Evolutionary conservation across 1,140 invertebrate genomes (phyloP).

Genomic region (Melipona quadrifasciata): DNA sequence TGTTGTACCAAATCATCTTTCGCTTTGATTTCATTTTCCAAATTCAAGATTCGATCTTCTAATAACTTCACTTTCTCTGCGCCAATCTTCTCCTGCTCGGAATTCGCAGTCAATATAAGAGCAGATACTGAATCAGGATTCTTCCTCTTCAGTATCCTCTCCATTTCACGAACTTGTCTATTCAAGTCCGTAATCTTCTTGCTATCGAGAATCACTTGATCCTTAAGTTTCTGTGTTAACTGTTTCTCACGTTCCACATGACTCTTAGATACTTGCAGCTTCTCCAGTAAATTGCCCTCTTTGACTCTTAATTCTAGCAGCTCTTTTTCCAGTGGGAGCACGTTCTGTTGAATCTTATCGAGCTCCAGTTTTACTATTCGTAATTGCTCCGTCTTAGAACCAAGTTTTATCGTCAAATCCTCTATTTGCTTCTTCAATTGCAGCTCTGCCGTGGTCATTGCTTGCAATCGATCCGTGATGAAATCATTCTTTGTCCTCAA

Average conservation of each 20-base stretch:
- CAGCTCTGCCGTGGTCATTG: slow-evolving; percentile 74
- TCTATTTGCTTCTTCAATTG: slow-evolving; percentile 76
- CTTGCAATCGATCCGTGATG: slow-evolving; percentile 75
- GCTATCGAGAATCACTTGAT: slow-evolving; percentile 86
- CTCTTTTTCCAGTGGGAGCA: slow-evolving; percentile 78
- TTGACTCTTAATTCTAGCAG: slow-evolving; percentile 72
- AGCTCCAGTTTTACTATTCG: slow-evolving; percentile 72
- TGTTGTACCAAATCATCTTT: slow-evolving; percentile 87
- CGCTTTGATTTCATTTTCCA: slow-evolving; percentile 86
- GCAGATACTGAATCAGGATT: slow-evolving; percentile 91
- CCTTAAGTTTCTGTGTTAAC: slow-evolving; percentile 84
- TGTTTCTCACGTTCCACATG: slow-evolving; percentile 82
- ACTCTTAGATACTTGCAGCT: slow-evolving; percentile 78
- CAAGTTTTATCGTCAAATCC: slow-evolving; percentile 75
- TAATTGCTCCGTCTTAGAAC: slow-evolving; percentile 77
- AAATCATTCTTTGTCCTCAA: slow-evolving; percentile 77
- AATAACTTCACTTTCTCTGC: slow-evolving; percentile 82
- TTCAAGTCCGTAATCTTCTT: slow-evolving; percentile 88
- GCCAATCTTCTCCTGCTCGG: slow-evolving; percentile 81
- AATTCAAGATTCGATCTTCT: slow-evolving; percentile 86
- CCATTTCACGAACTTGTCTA: slow-evolving; percentile 91
- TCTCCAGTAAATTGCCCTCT: slow-evolving; percentile 76
- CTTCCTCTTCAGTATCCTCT: slow-evolving; percentile 88
- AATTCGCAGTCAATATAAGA: slow-evolving; percentile 85
- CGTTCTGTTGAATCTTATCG: slow-evolving; percentile 73